Evolutionary conservation across 92 coral and sea anemone species (phyloP).

Genomic region (Porites cylindrica): DNA sequence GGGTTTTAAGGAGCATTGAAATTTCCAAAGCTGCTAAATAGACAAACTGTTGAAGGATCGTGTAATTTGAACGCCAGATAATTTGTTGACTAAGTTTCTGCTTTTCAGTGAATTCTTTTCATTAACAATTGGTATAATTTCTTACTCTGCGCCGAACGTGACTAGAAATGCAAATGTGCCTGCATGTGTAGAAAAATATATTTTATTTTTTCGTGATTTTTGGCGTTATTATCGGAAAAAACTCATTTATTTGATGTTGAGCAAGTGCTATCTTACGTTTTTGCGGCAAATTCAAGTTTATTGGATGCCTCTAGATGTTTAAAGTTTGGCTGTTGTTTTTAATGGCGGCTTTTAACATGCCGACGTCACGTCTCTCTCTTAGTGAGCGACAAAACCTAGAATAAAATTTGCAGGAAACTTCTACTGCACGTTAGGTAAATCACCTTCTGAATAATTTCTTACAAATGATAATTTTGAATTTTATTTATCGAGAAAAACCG

Average conservation of each 20-base stretch:
- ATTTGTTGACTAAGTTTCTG: too few species aligned
- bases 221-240: background rate
- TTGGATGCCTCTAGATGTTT: background rate
- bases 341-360: background rate
- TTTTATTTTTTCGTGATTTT: background rate
- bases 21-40: too few species aligned
- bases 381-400: background rate
- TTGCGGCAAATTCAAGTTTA: background rate
- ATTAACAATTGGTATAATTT: background rate
- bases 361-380: background rate
- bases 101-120: background rate
- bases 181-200: background rate
- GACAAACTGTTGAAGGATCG: background rate
- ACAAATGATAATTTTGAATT: too few species aligned
- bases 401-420: too few species aligned
- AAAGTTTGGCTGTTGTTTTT: background rate
- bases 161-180: background rate
- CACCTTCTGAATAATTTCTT: too few species aligned
- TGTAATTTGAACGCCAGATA: background rate
- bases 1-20: too few species aligned
- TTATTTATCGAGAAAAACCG: too few species aligned
- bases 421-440: too few species aligned
- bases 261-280: background rate
- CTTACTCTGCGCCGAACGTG: background rate
- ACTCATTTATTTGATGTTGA: background rate